Percentiles rank a stretch among this genome's conserved stretches.
Conservation (phyloP, 2,797 vertebrate species). For the Morelia viridis region DNA sequence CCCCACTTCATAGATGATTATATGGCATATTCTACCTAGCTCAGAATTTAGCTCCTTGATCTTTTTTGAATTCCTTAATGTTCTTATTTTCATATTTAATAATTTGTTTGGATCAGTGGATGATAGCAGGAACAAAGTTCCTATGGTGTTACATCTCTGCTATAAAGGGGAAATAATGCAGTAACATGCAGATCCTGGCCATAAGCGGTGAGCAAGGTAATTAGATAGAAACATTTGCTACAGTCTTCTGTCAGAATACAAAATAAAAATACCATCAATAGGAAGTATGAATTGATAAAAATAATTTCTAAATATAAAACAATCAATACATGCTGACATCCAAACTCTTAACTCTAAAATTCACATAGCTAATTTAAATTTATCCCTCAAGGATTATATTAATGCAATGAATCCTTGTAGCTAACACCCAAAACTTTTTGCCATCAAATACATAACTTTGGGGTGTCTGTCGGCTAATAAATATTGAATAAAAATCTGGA, state of each 20-base stretch:
- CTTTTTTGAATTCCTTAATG: background rate
- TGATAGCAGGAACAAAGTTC: background rate
- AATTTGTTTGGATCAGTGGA: background rate
- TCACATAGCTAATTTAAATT: background rate
- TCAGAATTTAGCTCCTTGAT: background rate
- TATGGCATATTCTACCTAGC: background rate
- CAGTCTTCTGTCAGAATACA: background rate
- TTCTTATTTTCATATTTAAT: background rate
- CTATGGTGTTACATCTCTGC: background rate
- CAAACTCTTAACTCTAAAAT: background rate
- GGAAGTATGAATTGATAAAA: background rate
- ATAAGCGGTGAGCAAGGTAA: background rate
- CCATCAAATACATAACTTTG: background rate
- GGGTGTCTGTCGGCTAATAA: background rate
- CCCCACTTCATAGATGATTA: background rate
- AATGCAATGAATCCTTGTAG: background rate
- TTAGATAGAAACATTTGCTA: background rate
- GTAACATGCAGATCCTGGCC: background rate
- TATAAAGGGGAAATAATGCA: background rate
- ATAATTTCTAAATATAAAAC: constrained; percentile 1
- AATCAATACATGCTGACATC: background rate
- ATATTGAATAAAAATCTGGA: background rate
- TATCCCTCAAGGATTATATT: background rate
- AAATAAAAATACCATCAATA: background rate
- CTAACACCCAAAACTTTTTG: background rate